Percentiles rank a stretch among this genome's conserved stretches.
phyloP scores from a whole-genome alignment of 2,888 invertebrate species.

The Platycheirus rosarum region DNA sequence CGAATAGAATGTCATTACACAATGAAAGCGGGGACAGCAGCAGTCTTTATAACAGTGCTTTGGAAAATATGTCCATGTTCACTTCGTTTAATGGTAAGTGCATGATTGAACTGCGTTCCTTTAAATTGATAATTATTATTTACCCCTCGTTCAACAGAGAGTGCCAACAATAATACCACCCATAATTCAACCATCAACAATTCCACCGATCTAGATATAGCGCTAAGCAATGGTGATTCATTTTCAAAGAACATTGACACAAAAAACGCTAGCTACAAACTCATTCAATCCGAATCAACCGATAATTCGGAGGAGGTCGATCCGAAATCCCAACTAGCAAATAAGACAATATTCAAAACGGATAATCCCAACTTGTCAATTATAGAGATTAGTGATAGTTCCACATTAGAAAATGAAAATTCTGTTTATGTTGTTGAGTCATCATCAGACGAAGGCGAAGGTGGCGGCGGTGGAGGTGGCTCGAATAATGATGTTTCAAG shows the following conservation, averaged over 20 bases:
- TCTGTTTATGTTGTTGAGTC: conserved; percentile 80
- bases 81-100: conserved; percentile 79
- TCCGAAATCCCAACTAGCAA: conserved; percentile 82
- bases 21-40: conserved; percentile 67
- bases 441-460: conserved; percentile 77
- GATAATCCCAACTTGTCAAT: conserved; percentile 83
- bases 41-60: conserved; percentile 80
- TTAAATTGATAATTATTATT: neutral
- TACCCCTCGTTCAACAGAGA: conserved; percentile 76
- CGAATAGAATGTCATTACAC: conserved; percentile 31
- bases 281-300: conserved; percentile 80
- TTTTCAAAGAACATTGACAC: conserved; percentile 67
- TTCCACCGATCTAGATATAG: conserved; percentile 77
- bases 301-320: conserved; percentile 81
- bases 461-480: conserved; percentile 75
- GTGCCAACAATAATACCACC: conserved; percentile 76
- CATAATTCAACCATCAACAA: conserved; percentile 73
- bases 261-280: conserved; percentile 77
- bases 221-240: conserved; percentile 75
- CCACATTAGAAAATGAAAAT: conserved; percentile 79
- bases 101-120: neutral
- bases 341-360: conserved; percentile 82
- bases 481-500: conserved; percentile 42
- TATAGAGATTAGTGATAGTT: conserved; percentile 82
- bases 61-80: conserved; percentile 78